Conservation (phyloP, 2,888 invertebrate species). For the Serrognathus titanus region DNA sequence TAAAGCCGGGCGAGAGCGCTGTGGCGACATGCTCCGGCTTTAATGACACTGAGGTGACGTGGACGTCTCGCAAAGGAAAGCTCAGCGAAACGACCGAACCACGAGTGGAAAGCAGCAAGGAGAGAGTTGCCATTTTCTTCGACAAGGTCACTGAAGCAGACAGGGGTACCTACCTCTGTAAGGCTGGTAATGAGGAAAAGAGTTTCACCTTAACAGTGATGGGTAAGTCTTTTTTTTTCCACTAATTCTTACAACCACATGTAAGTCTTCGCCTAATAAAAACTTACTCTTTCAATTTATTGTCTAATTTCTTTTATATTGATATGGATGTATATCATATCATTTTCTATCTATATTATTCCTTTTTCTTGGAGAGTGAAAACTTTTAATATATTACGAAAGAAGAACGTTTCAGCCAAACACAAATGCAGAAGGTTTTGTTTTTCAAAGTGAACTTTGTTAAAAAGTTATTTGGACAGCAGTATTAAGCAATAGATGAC, state of each 20-base stretch:
- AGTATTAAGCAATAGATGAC: too few species aligned
- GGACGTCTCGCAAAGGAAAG: constrained; percentile 33
- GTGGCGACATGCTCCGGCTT: constrained; percentile 33
- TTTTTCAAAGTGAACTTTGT: too few species aligned
- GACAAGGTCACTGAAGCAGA: constrained; percentile 54
- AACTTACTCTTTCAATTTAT: too few species aligned
- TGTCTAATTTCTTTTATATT: not conserved
- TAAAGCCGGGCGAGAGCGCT: constrained; percentile 29
- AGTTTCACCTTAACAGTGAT: constrained; percentile 34
- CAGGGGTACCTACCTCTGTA: constrained; percentile 58
- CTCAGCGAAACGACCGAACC: constrained; percentile 34
- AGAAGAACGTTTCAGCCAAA: too few species aligned
- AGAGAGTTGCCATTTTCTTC: constrained; percentile 41
- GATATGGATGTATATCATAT: not conserved
- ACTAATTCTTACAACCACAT: not conserved
- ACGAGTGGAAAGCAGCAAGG: constrained; percentile 30
- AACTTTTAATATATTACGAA: too few species aligned
- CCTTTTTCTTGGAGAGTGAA: too few species aligned
- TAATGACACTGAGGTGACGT: constrained; percentile 26
- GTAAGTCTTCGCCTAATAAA: too few species aligned
- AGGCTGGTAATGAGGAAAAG: constrained; percentile 49
- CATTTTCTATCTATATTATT: too few species aligned
- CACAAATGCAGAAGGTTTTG: too few species aligned
- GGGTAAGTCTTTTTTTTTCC: constrained; percentile 28
- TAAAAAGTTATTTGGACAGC: too few species aligned